phyloP scores from a whole-genome alignment of 2,888 invertebrate genomes.

The Coenonympha arcania region DNA sequence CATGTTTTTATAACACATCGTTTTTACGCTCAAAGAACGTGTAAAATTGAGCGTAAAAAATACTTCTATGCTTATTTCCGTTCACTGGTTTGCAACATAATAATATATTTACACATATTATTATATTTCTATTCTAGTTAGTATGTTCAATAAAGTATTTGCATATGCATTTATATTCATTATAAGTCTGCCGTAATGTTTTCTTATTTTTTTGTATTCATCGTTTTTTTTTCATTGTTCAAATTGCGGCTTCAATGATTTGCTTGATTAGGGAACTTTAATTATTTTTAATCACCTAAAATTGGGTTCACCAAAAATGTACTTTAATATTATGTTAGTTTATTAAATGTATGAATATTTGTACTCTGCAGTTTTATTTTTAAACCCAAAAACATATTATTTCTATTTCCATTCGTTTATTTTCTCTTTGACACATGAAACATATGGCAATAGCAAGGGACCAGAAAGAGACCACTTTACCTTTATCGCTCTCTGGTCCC shows the following conservation, averaged over 20 bases:
- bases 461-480: too few species aligned
- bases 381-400: background rate
- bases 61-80: too few species aligned
- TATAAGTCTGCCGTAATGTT: background rate
- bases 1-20: too few species aligned
- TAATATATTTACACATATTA: background rate
- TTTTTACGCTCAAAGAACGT: too few species aligned
- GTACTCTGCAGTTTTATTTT: slow-evolving; percentile 7
- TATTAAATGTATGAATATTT: slow-evolving; percentile 11
- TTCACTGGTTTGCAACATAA: too few species aligned
- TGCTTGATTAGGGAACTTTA: background rate
- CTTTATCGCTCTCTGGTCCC: too few species aligned
- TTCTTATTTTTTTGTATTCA: background rate
- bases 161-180: slow-evolving; percentile 6
- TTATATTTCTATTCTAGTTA: background rate
- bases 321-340: slow-evolving; percentile 17
- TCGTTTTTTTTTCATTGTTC: background rate
- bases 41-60: too few species aligned
- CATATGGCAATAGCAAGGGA: too few species aligned
- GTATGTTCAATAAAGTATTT: background rate
- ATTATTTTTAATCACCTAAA: background rate
- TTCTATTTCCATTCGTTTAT: too few species aligned
- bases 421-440: too few species aligned
- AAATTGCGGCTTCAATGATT: background rate
- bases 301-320: slow-evolving; percentile 8